Base-by-base conservation (phyloP, 2,113 vertebrate genomes). In the Oryctolagus cuniculus region DNA sequence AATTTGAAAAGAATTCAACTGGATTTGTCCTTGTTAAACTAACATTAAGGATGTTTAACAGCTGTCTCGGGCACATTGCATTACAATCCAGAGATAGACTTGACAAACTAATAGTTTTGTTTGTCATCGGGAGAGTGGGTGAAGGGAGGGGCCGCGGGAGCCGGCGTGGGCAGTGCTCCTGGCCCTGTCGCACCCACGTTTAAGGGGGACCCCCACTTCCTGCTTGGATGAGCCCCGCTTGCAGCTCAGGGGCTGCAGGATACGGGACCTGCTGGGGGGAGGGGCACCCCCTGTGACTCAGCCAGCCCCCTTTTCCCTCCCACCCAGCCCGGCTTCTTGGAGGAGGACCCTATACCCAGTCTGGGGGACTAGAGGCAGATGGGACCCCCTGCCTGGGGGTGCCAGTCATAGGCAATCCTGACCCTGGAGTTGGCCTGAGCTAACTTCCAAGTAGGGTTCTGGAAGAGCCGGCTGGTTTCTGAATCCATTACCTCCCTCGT, bases 1-100 rank as follows among this genome's bases (percentile, higher is more conserved):
- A 97, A 97, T 96, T 90, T 96, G 97, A 95, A 97, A 95, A 96
- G 97, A 97, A 97, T 95, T 96, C 38, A 31, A 94, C 97, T 96
- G 93, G 96, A 72, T 6, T 75, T 89, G 93, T 96, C 97, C 97
- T 97, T 95, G 89, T 98, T 98, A 98, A 98, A 97, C 96, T 97
- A 91, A 96, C 97, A 64, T 88, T 96, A 17, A 95, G 95, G 96
- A 44, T 98, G 92, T 97, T 98, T 97, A 97, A 91, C 89, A 95
- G 93, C 92, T 81, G 34, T 91, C 97, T 96, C 0, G 10, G 96
- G 95, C n/a, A 1, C 97, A 2, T 93, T 27, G 17, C 92, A 96
- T 97, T 94, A 58, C 96, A 97, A 91, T 72, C 92, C 4, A 0
- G 93, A 92, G 97, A 94, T 10, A 7, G 85, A 1, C 93, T 81